A percentile compares a stretch with the other conserved stretches of the same genome.
These are phyloP conservation scores for Tridacna gigas DNA, from an alignment of 2,888 invertebrate species.

Conservation along the genomic window DNA sequence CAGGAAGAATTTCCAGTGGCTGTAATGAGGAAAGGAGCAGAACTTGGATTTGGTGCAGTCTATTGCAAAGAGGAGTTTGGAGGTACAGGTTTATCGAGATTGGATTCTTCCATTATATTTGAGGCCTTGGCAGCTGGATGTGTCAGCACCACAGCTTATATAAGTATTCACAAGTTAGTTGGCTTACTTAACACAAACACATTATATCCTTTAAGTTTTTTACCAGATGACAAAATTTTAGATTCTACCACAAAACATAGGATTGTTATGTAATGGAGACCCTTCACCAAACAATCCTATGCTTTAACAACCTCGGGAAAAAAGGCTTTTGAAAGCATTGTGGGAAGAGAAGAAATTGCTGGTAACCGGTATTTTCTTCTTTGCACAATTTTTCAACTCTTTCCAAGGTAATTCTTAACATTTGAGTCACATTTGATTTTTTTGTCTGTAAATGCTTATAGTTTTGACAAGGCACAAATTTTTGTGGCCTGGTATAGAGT, in stretches of 20 bases:
- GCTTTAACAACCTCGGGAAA: too few species aligned
- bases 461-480: too few species aligned
- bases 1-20: conserved; percentile 86
- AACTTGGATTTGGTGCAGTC: conserved; percentile 87
- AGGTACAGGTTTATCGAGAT: conserved; percentile 86
- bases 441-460: too few species aligned
- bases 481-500: too few species aligned
- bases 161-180: conserved; percentile 87
- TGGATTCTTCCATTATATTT: conserved; percentile 87
- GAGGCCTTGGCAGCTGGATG: conserved; percentile 87
- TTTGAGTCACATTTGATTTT: too few species aligned
- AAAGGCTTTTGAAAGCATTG: neutral
- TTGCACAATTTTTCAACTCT: neutral
- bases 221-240: neutral
- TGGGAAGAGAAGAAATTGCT: neutral
- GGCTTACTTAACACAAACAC: neutral
- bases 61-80: conserved; percentile 86
- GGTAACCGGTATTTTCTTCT: neutral
- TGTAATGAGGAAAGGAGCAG: conserved; percentile 86
- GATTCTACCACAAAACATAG: neutral
- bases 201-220: too few species aligned
- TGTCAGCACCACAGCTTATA: conserved; percentile 87
- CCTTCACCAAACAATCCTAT: too few species aligned
- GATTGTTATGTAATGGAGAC: too few species aligned
- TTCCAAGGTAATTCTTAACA: too few species aligned